Percentiles rank a stretch among this genome's conserved stretches.
Evolutionary conservation across 2,888 invertebrate species (phyloP).

Genomic region (Apeira syringaria): DNA sequence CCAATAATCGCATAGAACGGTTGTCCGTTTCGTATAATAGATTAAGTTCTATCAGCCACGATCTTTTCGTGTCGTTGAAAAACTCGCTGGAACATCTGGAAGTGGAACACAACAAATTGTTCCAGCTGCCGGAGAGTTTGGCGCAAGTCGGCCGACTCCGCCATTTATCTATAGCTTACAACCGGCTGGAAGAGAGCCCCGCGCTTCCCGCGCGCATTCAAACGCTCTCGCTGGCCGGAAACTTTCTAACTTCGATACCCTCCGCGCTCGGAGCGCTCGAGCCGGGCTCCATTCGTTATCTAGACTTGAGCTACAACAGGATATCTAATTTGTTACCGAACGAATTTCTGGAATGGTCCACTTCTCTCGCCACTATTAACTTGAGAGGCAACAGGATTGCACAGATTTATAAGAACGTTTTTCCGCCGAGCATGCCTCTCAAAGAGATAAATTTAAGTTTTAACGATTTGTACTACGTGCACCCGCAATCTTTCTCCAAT

Average conservation of each 20-base stretch:
- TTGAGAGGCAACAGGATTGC: constrained; percentile 93
- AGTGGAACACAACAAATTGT: constrained; percentile 91
- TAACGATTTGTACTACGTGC: constrained; percentile 93
- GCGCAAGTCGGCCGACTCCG: constrained; percentile 87
- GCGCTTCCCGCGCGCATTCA: constrained; percentile 87
- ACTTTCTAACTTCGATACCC: constrained; percentile 90
- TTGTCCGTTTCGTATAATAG: constrained; percentile 92
- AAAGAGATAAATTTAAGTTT: constrained; percentile 96
- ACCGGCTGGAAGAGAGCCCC: constrained; percentile 84
- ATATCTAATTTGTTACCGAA: constrained; percentile 90
- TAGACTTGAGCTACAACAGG: constrained; percentile 94
- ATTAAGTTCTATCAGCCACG: constrained; percentile 86
- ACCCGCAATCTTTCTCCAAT: constrained; percentile 91
- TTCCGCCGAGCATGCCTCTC: constrained; percentile 89
- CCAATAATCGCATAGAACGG: constrained; percentile 88
- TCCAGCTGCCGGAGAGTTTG: constrained; percentile 88
- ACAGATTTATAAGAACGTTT: constrained; percentile 87
- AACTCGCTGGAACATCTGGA: constrained; percentile 91
- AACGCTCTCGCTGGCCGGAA: constrained; percentile 91
- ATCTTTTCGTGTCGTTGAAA: constrained; percentile 89
- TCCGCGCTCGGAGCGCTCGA: constrained; percentile 88
- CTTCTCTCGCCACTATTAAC: constrained; percentile 90
- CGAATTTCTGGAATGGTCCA: constrained; percentile 91
- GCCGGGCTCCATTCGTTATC: constrained; percentile 88
- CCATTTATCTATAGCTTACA: constrained; percentile 93